phyloP scores from a whole-genome alignment of 2,113 vertebrate species.

The Ciconia maguari region DNA sequence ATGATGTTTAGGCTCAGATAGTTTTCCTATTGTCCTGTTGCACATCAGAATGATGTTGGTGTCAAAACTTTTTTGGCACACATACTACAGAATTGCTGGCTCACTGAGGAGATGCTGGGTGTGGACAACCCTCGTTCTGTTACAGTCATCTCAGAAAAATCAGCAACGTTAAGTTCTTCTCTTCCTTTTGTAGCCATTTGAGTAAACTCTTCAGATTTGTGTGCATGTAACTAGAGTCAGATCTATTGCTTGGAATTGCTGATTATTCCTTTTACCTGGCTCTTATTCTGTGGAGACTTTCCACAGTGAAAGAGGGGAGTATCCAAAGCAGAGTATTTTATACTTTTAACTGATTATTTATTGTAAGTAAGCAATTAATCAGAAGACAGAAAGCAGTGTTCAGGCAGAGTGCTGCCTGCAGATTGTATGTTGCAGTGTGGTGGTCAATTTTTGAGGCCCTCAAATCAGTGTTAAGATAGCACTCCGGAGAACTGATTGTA shows the following conservation, averaged over 20 bases:
- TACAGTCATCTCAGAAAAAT: not conserved
- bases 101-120: not conserved
- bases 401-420: not conserved
- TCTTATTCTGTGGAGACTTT: not conserved
- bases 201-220: not conserved
- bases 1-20: not conserved
- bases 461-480: not conserved
- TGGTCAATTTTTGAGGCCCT: not conserved
- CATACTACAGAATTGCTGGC: not conserved
- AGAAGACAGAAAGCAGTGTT: not conserved
- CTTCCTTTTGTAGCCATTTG: not conserved
- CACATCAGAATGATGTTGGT: not conserved
- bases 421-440: not conserved
- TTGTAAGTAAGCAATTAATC: not conserved
- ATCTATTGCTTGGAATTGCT: not conserved
- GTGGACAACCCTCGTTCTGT: not conserved
- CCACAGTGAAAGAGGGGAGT: not conserved
- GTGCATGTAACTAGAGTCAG: rapidly evolving
- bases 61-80: not conserved
- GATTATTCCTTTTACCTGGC: not conserved
- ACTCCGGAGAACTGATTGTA: not conserved
- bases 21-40: not conserved
- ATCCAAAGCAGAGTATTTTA: not conserved
- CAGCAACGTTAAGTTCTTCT: not conserved
- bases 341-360: not conserved